phyloP scores from a whole-genome alignment of 2,888 invertebrate genomes.

The Spisula solida region DNA sequence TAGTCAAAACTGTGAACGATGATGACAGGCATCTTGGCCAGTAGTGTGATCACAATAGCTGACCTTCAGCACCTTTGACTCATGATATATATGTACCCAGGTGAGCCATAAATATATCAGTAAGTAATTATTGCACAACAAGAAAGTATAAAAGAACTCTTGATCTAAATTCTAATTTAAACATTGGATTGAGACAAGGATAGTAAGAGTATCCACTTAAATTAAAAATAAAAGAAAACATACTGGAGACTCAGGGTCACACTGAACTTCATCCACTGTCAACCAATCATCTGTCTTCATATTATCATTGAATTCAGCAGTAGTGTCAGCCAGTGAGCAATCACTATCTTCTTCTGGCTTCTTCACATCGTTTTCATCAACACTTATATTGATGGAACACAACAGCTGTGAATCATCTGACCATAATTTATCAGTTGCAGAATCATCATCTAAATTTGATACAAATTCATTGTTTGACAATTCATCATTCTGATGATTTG shows the following conservation, averaged over 20 bases:
- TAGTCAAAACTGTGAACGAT: too few species aligned
- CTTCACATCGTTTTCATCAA: background rate
- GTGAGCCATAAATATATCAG: too few species aligned
- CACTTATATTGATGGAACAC: background rate
- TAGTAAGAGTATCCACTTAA: too few species aligned
- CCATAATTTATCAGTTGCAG: background rate
- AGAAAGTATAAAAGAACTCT: too few species aligned
- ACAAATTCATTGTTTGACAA: background rate
- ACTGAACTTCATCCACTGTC: background rate
- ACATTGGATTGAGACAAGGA: too few species aligned
- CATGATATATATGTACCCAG: too few species aligned
- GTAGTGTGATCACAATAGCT: too few species aligned
- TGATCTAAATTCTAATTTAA: too few species aligned
- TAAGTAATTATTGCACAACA: too few species aligned
- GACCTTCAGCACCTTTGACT: too few species aligned
- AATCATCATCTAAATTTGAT: background rate
- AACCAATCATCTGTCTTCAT: background rate
- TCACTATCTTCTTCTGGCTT: background rate
- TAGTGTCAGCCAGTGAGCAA: background rate
- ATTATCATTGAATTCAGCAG: constrained; percentile 1
- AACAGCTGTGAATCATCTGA: background rate
- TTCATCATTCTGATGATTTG: background rate
- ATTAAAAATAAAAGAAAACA: background rate
- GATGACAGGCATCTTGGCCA: too few species aligned
- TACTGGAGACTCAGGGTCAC: background rate